These are phyloP conservation scores for Hofmannophila pseudospretella DNA, from an alignment of 2,888 invertebrate species.

Conservation along the genomic window DNA sequence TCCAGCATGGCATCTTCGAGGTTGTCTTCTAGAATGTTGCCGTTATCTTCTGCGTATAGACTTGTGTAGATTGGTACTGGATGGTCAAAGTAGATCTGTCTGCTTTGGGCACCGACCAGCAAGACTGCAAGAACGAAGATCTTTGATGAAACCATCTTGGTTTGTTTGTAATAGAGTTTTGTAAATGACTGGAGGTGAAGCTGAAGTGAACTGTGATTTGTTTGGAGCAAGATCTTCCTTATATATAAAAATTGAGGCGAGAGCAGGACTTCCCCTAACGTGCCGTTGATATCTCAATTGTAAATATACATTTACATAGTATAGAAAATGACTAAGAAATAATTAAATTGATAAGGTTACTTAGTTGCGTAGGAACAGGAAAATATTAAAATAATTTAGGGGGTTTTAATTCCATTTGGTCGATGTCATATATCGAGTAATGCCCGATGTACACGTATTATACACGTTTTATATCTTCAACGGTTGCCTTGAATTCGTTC, in stretches of 20 bases:
- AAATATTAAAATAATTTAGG: too few relatives aligned
- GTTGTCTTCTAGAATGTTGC: constrained; percentile 1
- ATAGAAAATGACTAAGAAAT: too few relatives aligned
- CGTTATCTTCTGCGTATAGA: neutral
- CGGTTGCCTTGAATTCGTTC: too few relatives aligned
- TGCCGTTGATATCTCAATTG: neutral
- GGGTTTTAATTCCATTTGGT: too few relatives aligned
- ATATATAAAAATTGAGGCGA: neutral
- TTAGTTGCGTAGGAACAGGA: too few relatives aligned
- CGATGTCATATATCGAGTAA: too few relatives aligned
- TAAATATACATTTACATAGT: too few relatives aligned
- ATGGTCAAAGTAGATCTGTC: neutral
- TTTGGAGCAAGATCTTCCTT: neutral
- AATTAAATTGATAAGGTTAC: too few relatives aligned
- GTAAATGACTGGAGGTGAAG: neutral
- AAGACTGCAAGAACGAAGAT: neutral
- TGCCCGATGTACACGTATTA: too few relatives aligned
- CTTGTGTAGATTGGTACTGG: too few relatives aligned
- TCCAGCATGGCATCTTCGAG: neutral
- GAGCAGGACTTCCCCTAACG: neutral
- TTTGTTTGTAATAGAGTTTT: neutral
- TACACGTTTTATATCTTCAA: too few relatives aligned
- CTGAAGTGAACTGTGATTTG: neutral
- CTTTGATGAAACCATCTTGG: constrained; percentile 3
- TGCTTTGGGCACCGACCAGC: neutral